Base-by-base conservation (phyloP, 2,797 vertebrate genomes). In the Coranthus polyacanthus region DNA sequence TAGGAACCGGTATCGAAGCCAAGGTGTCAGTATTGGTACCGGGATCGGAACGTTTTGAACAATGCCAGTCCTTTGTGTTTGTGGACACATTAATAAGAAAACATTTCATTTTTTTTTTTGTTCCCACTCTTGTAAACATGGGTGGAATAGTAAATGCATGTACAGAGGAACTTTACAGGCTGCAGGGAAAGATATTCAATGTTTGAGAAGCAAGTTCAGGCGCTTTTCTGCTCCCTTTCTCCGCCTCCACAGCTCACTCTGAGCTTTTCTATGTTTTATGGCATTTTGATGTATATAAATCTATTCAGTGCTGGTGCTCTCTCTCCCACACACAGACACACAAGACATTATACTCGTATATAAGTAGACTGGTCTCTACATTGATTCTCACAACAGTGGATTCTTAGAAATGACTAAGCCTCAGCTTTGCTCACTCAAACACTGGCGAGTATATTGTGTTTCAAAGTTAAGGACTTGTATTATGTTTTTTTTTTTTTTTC, bases 231-330 rank as follows among this genome's bases (percentile, higher is more conserved):
- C 72, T 39, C 12, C 42, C 24, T 7, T 12, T 38, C 11, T 51
- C 77, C 29, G 39, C 81, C 83, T 68, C 77, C 63, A 50, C 58
- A 45, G 53, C 59, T 38, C 47, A 24, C 2, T 49, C 71, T 61
- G 37, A 55, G 54, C 65, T 51, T 50, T n/a, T 79, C 39, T 70
- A 3, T 55, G 67, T 79, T 26, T 39, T 29, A 16, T 46, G 37
- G 45, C 37, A 61, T 63, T 77, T 65, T 67, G 43, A 69, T 69
- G 7, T 62, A 71, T 73, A 81, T 41, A 72, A 58, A 56, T 61
- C 70, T 63, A 74, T 80, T 86, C 69, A 85, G 44, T 26, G 39
- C 38, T 12, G 58, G 20, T 26, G 1, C 57, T 24, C 55, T 57
- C 36, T 63, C 37, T 44, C 22, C 45, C 45, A 24, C 45, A 47